Base-by-base conservation (phyloP, 2,888 invertebrate genomes). In the Atrina japonica region DNA sequence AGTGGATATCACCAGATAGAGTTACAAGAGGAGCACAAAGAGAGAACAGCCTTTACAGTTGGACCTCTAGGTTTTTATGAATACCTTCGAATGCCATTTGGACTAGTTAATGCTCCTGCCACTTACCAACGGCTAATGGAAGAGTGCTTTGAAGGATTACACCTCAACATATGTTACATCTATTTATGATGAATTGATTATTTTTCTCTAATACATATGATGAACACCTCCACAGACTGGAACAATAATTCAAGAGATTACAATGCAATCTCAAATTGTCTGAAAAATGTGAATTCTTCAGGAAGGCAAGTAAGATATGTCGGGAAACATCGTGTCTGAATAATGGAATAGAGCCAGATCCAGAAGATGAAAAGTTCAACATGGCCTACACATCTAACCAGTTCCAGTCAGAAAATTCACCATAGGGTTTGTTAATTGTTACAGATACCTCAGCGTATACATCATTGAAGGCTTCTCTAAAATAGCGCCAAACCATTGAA, bases 1-100 rank as follows among this genome's bases (percentile, higher is more conserved):
- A 18, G n/a, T 6, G 53, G 58, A 9, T 58, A 58, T 21, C 58
- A 58, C 23, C 58, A 58, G 18, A 41, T 58, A 5, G 58, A 58
- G 25, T 5, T 58, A 29, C 11, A 21, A 11, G 58, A 58, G 18
- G 14, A 41, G 18, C 58, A 58, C 40, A 58, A 58, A 49, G 11
- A 18, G 25, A 14, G 49, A 49, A 49, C 21, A 49, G 21, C 49
- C 1, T 49, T 49, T 14, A 49, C 49, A 35, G 49, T 49, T 18
- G 21, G 49, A 25, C 49, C 49, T 14, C 49, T 18, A 11, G 49
- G 49, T 3, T 49, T 49, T 18, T 49, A n/a, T 2, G 49, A 49
- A 18, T 49, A 25, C 14, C 23, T 25, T 5, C n/a, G 49, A 18
- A 49, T 49, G 49, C 21, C 49, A 18, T 49, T 49, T 18, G 49